A percentile compares a stretch with the other conserved stretches of the same genome.
These are phyloP conservation scores for Delia radicum DNA, from an alignment of 1,140 invertebrate species.

Conservation along the genomic window DNA sequence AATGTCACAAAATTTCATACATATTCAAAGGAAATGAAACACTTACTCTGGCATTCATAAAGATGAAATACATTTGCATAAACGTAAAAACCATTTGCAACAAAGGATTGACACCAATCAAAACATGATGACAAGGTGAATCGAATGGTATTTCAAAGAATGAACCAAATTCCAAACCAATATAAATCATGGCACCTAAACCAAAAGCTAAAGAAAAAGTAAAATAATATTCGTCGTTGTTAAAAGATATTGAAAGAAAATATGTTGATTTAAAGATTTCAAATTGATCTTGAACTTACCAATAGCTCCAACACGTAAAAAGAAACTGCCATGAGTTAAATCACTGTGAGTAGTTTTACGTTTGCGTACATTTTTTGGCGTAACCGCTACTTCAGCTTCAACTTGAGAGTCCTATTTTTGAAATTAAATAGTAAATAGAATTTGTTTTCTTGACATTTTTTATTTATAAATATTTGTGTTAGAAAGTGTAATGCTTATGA, in stretches of 20 bases:
- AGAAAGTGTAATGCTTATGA: too few relatives aligned
- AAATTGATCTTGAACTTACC: conserved; percentile 63
- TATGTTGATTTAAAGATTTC: too few relatives aligned
- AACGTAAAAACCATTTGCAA: conserved; percentile 96
- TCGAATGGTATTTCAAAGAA: conserved; percentile 89
- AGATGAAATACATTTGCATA: conserved; percentile 99
- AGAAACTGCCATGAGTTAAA: conserved; percentile 93
- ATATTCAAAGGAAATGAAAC: neutral
- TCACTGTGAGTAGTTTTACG: conserved; percentile 91
- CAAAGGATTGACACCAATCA: conserved; percentile 86
- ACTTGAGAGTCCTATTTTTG: conserved; percentile 57
- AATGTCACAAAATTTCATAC: neutral
- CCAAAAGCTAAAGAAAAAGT: conserved; percentile 81
- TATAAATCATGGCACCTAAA: conserved; percentile 96
- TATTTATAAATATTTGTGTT: neutral
- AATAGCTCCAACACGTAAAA: conserved; percentile 91
- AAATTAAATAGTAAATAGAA: too few relatives aligned
- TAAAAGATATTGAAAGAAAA: too few relatives aligned
- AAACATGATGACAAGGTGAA: conserved; percentile 85
- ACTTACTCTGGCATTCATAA: conserved; percentile 96
- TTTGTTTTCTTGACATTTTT: neutral
- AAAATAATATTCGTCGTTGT: neutral
- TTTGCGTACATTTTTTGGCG: conserved; percentile 69
- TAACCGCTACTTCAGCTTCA: conserved; percentile 70
- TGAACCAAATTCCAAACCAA: conserved; percentile 90